Percentiles rank a stretch among this genome's conserved stretches.
Evolutionary conservation across 64 coral and sea anemone species (phyloP).

Genomic region (Dendronephthya gigantea): DNA sequence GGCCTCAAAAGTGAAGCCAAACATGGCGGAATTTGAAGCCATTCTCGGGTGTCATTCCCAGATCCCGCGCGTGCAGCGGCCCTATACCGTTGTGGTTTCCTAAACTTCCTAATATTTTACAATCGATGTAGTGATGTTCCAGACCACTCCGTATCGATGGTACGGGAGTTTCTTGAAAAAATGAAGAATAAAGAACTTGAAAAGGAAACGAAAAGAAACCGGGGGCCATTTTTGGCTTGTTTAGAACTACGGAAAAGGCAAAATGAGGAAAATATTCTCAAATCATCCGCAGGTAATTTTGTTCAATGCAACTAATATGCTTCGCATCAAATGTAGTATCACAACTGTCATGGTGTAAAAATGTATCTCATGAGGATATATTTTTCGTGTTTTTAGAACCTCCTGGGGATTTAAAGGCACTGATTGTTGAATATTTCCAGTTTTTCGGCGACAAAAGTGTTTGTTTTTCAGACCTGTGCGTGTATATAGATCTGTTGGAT

Average conservation of each 20-base stretch:
- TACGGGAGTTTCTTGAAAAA: slow-evolving; percentile 44
- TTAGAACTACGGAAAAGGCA: slow-evolving; percentile 58
- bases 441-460: slow-evolving; percentile 75
- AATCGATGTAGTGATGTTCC: slow-evolving; percentile 36
- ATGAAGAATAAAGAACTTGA: slow-evolving; percentile 53
- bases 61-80: too few relatives aligned
- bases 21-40: too few relatives aligned
- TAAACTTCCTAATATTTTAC: neutral
- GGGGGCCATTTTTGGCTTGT: slow-evolving; percentile 83
- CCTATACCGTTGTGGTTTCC: neutral
- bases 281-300: slow-evolving; percentile 46
- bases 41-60: too few relatives aligned
- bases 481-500: slow-evolving; percentile 60
- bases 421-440: slow-evolving; percentile 74
- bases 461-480: slow-evolving; percentile 55
- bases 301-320: neutral
- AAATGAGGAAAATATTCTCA: slow-evolving; percentile 31
- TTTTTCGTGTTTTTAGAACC: slow-evolving; percentile 74
- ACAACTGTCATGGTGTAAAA: too few relatives aligned
- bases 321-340: neutral
- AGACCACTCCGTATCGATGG: slow-evolving; percentile 44
- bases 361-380: too few relatives aligned
- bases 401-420: slow-evolving; percentile 20
- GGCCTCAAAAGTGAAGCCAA: too few relatives aligned
- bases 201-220: slow-evolving; percentile 55